phyloP scores from a whole-genome alignment of 2,888 invertebrate species.

The Petrolisthes manimaculis region DNA sequence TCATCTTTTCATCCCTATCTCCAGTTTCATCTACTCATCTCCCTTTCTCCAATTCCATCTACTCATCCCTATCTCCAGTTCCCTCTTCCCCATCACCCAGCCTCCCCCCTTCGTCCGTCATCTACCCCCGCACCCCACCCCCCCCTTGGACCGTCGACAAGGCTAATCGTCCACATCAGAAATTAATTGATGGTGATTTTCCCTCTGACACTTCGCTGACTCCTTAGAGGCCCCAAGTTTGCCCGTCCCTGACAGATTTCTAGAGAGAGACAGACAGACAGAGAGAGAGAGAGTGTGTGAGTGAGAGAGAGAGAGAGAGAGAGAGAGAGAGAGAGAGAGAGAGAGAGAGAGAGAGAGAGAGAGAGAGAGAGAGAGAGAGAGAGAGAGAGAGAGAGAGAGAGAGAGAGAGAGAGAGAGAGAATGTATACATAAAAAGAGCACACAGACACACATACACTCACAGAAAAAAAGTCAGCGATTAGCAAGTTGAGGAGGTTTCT shows the following conservation, averaged over 20 bases:
- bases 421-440: not conserved
- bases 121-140: not conserved
- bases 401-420: too few species aligned
- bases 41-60: not conserved
- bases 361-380: not conserved
- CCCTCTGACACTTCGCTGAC: not conserved
- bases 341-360: not conserved
- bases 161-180: constrained; percentile 7
- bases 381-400: not conserved
- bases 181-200: constrained; percentile 37
- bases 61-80: not conserved
- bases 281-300: not conserved
- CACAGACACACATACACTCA: not conserved
- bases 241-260: constrained; percentile 3
- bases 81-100: too few species aligned
- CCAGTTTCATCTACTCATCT: not conserved
- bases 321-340: constrained; percentile 10
- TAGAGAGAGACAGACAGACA: not conserved
- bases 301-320: constrained; percentile 11
- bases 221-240: constrained; percentile 28
- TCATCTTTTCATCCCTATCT: not conserved
- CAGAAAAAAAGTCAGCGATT: not conserved
- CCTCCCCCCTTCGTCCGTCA: too few species aligned
- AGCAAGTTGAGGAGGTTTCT: not conserved
- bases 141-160: not conserved